Evolutionary conservation across 2,797 vertebrate genomes (phyloP).

Genomic region (Gymnothorax reevesii): DNA sequence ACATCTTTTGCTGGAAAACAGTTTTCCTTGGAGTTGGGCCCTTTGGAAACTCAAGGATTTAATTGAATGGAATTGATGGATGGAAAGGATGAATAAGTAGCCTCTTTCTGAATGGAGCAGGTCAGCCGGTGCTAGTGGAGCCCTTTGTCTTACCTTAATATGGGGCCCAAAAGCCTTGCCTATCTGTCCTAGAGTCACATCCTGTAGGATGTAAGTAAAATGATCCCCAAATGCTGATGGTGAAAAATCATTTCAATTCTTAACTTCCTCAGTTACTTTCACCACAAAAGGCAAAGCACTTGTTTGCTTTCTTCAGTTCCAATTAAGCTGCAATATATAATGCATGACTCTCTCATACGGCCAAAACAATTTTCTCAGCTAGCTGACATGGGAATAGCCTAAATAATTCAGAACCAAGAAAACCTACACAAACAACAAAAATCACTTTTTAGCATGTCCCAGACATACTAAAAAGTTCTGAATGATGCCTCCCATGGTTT

Average conservation of each 20-base stretch:
- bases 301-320: background rate
- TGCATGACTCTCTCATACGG: slow-evolving; percentile 6
- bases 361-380: slow-evolving; percentile 2
- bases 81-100: too few relatives aligned
- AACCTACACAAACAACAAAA: background rate
- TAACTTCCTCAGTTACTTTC: slow-evolving; percentile 17
- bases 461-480: background rate
- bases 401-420: slow-evolving; percentile 10
- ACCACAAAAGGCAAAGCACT: background rate
- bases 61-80: too few relatives aligned
- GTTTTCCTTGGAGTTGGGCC: too few relatives aligned
- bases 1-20: too few relatives aligned
- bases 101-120: too few relatives aligned
- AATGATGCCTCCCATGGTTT: background rate
- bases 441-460: too few relatives aligned
- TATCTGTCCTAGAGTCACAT: background rate
- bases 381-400: background rate
- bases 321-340: slow-evolving; percentile 24
- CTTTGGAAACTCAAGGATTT: too few relatives aligned
- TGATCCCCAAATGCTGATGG: background rate
- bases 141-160: background rate
- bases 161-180: background rate
- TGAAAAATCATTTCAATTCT: slow-evolving; percentile 2
- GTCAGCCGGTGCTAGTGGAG: background rate
- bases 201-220: slow-evolving; percentile 6